A percentile compares a stretch with the other conserved stretches of the same genome.
Evolutionary conservation across 2,113 vertebrate species (phyloP).

Genomic region (Cygnus atratus): DNA sequence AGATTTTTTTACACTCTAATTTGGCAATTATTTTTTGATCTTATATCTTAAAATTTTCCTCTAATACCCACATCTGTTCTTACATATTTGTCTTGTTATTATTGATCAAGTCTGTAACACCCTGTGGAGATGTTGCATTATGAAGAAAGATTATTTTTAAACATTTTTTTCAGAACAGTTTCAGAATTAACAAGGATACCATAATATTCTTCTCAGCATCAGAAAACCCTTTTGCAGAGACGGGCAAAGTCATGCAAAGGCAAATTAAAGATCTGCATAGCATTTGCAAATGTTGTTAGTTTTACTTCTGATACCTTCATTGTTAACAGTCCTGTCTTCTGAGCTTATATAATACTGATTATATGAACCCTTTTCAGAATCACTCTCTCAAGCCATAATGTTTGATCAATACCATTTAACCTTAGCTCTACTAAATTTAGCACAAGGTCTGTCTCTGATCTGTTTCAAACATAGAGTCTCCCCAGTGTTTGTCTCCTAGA

Average conservation of each 20-base stretch:
- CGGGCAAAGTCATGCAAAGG: conserved; percentile 41
- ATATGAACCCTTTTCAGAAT: conserved; percentile 43
- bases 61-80: neutral
- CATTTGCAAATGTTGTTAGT: conserved; percentile 35
- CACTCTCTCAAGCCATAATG: conserved; percentile 33
- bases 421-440: conserved; percentile 63
- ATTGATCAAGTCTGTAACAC: neutral
- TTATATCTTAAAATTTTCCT: conserved; percentile 1
- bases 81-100: neutral
- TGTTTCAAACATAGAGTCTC: conserved; percentile 31
- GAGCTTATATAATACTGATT: conserved; percentile 54
- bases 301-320: conserved; percentile 5
- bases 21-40: conserved; percentile 44
- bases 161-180: neutral
- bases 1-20: conserved; percentile 33
- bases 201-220: neutral
- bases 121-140: neutral
- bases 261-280: conserved; percentile 41
- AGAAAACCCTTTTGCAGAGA: neutral
- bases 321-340: conserved; percentile 22
- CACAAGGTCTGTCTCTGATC: conserved; percentile 41
- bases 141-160: neutral
- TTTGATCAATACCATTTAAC: conserved; percentile 63
- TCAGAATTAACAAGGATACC: neutral
- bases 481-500: conserved; percentile 21